These are phyloP conservation scores for Lissocephala sabroskyi DNA, from an alignment of 2,888 invertebrate genomes.

Conservation along the genomic window DNA sequence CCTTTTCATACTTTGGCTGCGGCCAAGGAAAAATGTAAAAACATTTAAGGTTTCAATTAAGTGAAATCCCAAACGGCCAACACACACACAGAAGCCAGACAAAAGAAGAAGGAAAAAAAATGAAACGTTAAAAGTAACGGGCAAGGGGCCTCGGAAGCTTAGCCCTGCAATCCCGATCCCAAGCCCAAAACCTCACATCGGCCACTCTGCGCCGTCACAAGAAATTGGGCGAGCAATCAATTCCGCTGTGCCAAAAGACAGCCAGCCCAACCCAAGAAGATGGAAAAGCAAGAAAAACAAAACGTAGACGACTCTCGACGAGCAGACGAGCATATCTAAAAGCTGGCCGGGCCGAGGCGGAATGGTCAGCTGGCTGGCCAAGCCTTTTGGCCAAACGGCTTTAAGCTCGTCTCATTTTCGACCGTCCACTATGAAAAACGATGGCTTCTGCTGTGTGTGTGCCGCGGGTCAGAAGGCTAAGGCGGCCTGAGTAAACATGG, in stretches of 20 bases:
- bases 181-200: no score
- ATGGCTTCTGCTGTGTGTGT: conserved; percentile 27
- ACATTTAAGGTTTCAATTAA: conserved; percentile 63
- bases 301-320: background rate
- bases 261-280: no score
- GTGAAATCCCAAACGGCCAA: conserved; percentile 38
- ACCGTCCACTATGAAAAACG: conserved; percentile 49
- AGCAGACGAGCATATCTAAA: conserved; percentile 1
- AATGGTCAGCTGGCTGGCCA: conserved; percentile 11
- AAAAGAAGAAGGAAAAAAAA: conserved; percentile 9
- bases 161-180: no score
- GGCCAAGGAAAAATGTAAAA: conserved; percentile 41
- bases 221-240: conserved; percentile 51
- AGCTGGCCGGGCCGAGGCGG: no score
- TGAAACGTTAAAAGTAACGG: conserved; percentile 15
- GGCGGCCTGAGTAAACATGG: conserved; percentile 7
- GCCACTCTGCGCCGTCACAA: conserved; percentile 22
- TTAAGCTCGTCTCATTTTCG: conserved; percentile 18
- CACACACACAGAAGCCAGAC: conserved; percentile 17
- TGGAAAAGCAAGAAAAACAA: conserved; percentile 6
- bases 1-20: conserved; percentile 18
- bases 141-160: no score
- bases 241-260: conserved; percentile 27
- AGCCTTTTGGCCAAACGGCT: conserved; percentile 22
- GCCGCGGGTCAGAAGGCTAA: conserved; percentile 8